Evolutionary conservation across 2,888 invertebrate genomes (phyloP).

Genomic region (Reticulitermes lucifugus): DNA sequence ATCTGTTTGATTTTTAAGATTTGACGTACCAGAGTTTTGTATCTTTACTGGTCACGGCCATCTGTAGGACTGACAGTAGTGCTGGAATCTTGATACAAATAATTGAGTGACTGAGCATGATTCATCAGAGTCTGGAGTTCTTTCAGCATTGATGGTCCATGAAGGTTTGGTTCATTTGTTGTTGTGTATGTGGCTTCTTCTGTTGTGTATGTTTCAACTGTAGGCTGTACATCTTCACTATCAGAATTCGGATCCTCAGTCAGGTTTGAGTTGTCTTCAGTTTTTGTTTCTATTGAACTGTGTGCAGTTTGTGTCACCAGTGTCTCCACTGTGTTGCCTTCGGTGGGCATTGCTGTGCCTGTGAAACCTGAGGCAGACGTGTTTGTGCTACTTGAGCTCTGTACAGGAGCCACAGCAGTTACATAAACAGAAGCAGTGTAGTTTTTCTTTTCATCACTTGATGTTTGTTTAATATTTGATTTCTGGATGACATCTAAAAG

Average conservation of each 20-base stretch:
- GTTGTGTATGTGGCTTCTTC: background rate
- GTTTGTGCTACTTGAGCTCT: background rate
- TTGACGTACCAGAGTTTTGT: background rate
- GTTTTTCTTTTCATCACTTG: background rate
- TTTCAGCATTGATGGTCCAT: background rate
- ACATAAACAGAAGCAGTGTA: background rate
- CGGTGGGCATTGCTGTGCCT: background rate
- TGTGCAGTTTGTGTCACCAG: background rate
- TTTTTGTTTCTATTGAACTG: background rate
- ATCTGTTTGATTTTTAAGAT: too few relatives aligned
- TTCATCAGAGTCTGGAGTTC: constrained; percentile 1
- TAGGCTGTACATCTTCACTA: background rate
- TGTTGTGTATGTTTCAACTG: background rate
- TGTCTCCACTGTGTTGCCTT: background rate
- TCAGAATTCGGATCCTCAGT: background rate
- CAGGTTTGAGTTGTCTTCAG: background rate
- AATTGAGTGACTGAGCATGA: background rate
- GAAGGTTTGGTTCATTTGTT: background rate
- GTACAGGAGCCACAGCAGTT: background rate
- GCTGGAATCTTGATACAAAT: background rate
- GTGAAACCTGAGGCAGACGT: background rate
- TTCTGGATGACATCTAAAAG: background rate
- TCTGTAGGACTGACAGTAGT: background rate
- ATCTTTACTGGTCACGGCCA: background rate
- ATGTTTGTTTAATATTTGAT: background rate